phyloP scores from a whole-genome alignment of 2,888 invertebrate genomes.

The Cryptus viduatorius region DNA sequence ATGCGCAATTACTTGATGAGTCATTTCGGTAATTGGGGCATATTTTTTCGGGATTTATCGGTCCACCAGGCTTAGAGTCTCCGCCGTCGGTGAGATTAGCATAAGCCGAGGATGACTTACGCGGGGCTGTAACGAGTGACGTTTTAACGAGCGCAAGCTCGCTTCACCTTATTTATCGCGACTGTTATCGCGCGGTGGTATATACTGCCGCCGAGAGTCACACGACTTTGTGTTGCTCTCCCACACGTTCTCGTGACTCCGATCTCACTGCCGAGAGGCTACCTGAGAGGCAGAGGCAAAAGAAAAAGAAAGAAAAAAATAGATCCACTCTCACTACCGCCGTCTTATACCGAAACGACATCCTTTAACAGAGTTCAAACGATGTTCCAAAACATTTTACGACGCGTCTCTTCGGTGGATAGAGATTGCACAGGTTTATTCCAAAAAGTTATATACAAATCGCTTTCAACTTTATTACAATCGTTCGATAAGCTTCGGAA shows the following conservation, averaged over 20 bases:
- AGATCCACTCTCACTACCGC: slow-evolving; percentile 21
- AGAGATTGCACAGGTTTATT: neutral
- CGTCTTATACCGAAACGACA: slow-evolving; percentile 35
- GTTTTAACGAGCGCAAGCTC: slow-evolving; percentile 80
- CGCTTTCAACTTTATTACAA: slow-evolving; percentile 46
- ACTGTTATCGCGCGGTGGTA: slow-evolving; percentile 72
- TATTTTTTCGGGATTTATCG: slow-evolving; percentile 82
- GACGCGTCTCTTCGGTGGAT: slow-evolving; percentile 25
- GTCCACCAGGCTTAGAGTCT: slow-evolving; percentile 61
- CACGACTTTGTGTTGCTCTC: slow-evolving; percentile 53
- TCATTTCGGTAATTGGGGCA: slow-evolving; percentile 83
- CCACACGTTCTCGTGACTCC: slow-evolving; percentile 51
- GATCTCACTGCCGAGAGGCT: slow-evolving; percentile 31
- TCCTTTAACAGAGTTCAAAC: slow-evolving; percentile 34
- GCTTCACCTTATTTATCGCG: slow-evolving; percentile 77
- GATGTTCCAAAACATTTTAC: slow-evolving; percentile 40
- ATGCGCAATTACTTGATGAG: slow-evolving; percentile 83
- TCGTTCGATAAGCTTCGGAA: slow-evolving; percentile 22
- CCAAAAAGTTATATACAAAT: slow-evolving; percentile 24
- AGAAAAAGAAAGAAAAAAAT: slow-evolving; percentile 45
- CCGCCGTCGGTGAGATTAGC: slow-evolving; percentile 74
- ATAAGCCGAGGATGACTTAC: slow-evolving; percentile 80
- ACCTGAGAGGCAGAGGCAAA: slow-evolving; percentile 38
- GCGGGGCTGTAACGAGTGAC: slow-evolving; percentile 74
- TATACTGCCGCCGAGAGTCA: slow-evolving; percentile 49